Evolutionary conservation across 1,140 invertebrate genomes (phyloP).

Genomic region (Scylla paramamosain): DNA sequence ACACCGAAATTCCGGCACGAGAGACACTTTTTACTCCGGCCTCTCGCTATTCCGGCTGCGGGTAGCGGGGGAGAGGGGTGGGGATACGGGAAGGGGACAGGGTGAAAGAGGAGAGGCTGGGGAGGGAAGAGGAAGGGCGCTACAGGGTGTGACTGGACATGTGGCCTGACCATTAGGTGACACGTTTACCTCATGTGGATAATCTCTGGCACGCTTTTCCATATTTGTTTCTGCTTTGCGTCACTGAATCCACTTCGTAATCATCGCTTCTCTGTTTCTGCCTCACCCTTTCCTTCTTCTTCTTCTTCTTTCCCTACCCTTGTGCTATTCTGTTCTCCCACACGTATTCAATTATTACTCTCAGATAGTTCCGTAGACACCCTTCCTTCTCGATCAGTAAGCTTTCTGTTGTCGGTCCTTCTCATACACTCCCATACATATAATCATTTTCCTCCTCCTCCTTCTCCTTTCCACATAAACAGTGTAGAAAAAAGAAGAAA

Average conservation of each 20-base stretch:
- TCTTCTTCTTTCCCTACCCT: background rate
- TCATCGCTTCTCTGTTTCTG: background rate
- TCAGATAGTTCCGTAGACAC: too few species aligned
- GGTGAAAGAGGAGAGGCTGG: background rate
- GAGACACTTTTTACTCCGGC: slow-evolving; percentile 31
- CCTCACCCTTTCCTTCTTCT: background rate
- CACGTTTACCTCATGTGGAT: background rate
- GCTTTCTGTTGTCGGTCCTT: too few species aligned
- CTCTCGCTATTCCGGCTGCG: background rate
- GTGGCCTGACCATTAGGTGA: slow-evolving; percentile 11
- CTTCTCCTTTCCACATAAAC: background rate
- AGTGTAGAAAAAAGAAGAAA: too few species aligned
- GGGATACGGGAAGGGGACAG: background rate
- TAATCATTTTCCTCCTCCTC: background rate
- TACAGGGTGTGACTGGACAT: background rate
- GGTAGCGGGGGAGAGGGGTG: background rate
- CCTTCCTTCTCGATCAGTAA: too few species aligned
- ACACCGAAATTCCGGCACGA: background rate
- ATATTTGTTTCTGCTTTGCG: background rate
- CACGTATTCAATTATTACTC: too few species aligned
- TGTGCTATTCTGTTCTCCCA: background rate
- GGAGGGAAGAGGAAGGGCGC: background rate
- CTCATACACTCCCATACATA: too few species aligned
- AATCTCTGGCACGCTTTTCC: background rate
- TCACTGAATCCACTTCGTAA: background rate